Conservation (phyloP, 2,113 vertebrate species). For the Gymnogyps californianus region DNA sequence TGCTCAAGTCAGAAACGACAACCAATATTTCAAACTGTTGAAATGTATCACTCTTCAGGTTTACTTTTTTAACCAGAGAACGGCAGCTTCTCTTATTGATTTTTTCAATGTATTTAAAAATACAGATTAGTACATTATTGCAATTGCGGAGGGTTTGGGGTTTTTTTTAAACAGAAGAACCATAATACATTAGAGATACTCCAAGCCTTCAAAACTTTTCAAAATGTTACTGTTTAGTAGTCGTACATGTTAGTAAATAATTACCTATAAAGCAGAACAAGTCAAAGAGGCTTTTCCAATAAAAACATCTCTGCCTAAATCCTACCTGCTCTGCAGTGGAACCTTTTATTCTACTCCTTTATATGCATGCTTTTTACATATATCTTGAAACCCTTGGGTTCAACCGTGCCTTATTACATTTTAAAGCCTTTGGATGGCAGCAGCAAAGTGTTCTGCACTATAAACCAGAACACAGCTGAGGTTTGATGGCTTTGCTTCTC, state of each 20-base stretch:
- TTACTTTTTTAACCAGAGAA: neutral
- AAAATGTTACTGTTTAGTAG: neutral
- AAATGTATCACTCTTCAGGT: neutral
- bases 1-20: neutral
- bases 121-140: neutral
- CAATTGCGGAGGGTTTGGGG: neutral
- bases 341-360: slow-evolving; percentile 16
- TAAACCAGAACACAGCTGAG: slow-evolving; percentile 74
- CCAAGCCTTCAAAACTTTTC: neutral
- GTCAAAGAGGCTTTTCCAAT: neutral
- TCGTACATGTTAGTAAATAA: neutral
- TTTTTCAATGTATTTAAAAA: neutral
- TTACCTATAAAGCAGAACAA: neutral
- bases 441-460: slow-evolving; percentile 75
- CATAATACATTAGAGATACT: neutral
- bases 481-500: slow-evolving; percentile 75
- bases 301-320: slow-evolving; percentile 16
- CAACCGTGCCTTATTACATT: slow-evolving; percentile 69
- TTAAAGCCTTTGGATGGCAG: slow-evolving; percentile 73
- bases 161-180: neutral
- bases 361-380: neutral
- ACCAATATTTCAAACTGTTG: neutral
- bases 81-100: neutral
- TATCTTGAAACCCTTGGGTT: slow-evolving; percentile 67
- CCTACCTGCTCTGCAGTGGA: slow-evolving; percentile 10